phyloP scores from a whole-genome alignment of 2,888 invertebrate genomes.

The Agrochola macilenta region DNA sequence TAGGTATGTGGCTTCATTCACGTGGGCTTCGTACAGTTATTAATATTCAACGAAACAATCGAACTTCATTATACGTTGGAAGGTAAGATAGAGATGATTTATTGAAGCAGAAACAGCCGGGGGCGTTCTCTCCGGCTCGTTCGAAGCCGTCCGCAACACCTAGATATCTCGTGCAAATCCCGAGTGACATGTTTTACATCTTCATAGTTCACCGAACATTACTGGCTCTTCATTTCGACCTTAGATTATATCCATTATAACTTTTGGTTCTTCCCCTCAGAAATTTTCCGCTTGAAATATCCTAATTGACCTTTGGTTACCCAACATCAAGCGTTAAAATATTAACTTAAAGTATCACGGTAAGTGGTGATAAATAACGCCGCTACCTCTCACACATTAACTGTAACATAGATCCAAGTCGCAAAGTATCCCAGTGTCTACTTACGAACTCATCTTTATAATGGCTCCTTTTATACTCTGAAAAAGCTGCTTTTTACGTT shows the following conservation, averaged over 20 bases:
- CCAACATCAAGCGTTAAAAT: constrained; percentile 39
- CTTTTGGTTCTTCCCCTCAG: constrained; percentile 56
- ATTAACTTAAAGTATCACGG: constrained; percentile 44
- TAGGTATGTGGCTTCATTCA: constrained; percentile 17
- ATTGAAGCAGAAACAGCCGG: constrained; percentile 63
- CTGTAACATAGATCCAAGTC: constrained; percentile 48
- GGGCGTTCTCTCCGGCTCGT: constrained; percentile 46
- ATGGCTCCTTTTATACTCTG: constrained; percentile 57
- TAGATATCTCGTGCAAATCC: constrained; percentile 72
- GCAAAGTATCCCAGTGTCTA: constrained; percentile 55
- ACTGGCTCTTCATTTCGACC: constrained; percentile 65
- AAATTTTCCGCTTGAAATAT: constrained; percentile 41
- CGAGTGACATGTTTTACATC: constrained; percentile 70
- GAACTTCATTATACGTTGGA: constrained; percentile 57
- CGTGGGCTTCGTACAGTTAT: constrained; percentile 32
- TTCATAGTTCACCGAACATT: constrained; percentile 67
- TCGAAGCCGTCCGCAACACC: constrained; percentile 58
- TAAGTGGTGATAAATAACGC: constrained; percentile 49
- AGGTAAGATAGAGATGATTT: constrained; percentile 56
- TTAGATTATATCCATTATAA: constrained; percentile 63
- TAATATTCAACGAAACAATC: constrained; percentile 65
- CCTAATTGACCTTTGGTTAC: constrained; percentile 45
- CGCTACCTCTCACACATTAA: constrained; percentile 50
- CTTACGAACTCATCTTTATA: constrained; percentile 60
- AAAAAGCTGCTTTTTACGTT: constrained; percentile 58